Conservation (phyloP, 1,140 invertebrate genomes). For the Condylostylus longicornis region DNA sequence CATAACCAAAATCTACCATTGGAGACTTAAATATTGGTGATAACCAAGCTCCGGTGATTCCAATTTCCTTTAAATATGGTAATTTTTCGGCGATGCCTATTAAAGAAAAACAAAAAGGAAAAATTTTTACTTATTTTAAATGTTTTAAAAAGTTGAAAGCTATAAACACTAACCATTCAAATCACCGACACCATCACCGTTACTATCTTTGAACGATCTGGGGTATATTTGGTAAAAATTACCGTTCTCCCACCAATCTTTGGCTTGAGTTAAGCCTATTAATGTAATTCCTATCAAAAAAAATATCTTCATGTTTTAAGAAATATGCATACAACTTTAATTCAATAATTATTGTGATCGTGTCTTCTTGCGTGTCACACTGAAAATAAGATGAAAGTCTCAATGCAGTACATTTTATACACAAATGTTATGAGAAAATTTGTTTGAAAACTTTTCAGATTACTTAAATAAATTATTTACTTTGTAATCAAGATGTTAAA, state of each 20-base stretch:
- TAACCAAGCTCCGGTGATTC: slow-evolving; percentile 48
- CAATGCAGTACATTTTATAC: too few relatives aligned
- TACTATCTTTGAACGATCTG: slow-evolving; percentile 59
- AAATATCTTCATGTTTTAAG: too few relatives aligned
- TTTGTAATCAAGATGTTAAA: too few relatives aligned
- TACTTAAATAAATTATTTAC: too few relatives aligned
- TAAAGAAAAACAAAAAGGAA: slow-evolving; percentile 27
- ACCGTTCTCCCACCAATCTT: slow-evolving; percentile 56
- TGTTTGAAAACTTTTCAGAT: too few relatives aligned
- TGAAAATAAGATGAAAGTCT: too few relatives aligned
- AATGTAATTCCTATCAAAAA: too few relatives aligned
- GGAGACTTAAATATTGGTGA: slow-evolving; percentile 45
- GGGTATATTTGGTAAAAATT: slow-evolving; percentile 67
- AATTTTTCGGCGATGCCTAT: slow-evolving; percentile 43
- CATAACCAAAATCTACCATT: slow-evolving; percentile 47
- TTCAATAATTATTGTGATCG: too few relatives aligned
- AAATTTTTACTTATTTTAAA: fast-evolving
- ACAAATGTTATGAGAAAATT: too few relatives aligned
- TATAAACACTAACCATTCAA: slow-evolving; percentile 35
- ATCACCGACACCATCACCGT: slow-evolving; percentile 65
- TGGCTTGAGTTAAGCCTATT: background rate
- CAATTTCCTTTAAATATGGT: slow-evolving; percentile 45
- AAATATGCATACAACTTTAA: too few relatives aligned
- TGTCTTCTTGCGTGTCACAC: too few relatives aligned
- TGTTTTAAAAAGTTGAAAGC: background rate